Percentiles rank a stretch among this genome's conserved stretches.
These are phyloP conservation scores for Furcula furcula DNA, from an alignment of 2,888 invertebrate genomes.

Conservation along the genomic window DNA sequence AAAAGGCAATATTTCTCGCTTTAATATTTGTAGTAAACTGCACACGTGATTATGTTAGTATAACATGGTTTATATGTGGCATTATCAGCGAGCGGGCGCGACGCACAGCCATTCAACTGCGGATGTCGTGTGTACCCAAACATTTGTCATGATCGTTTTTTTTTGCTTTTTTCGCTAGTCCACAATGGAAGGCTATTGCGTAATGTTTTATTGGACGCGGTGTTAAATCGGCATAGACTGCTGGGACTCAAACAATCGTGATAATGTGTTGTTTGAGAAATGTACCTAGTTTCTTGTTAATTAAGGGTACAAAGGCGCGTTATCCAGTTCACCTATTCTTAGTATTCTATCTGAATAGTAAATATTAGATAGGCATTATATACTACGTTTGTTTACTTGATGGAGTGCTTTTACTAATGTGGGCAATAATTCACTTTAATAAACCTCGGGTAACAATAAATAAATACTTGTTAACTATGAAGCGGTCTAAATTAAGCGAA, in stretches of 20 bases:
- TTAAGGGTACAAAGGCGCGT: slow-evolving; percentile 17
- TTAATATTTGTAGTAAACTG: slow-evolving; percentile 6
- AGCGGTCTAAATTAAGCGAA: no score
- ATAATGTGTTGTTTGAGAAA: slow-evolving; percentile 19
- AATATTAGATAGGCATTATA: slow-evolving; percentile 7
- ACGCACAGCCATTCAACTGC: slow-evolving; percentile 8
- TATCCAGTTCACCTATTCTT: slow-evolving; percentile 10
- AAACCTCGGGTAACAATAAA: not conserved
- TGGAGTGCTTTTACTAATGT: slow-evolving; percentile 1
- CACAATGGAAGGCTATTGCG: slow-evolving; percentile 6
- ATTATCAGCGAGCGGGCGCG: slow-evolving; percentile 11
- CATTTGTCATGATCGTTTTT: slow-evolving; percentile 8
- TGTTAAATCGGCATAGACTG: slow-evolving; percentile 1
- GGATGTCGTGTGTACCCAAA: slow-evolving; percentile 12
- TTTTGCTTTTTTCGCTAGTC: slow-evolving; percentile 1
- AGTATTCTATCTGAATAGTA: slow-evolving; percentile 1
- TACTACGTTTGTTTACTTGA: slow-evolving; percentile 1
- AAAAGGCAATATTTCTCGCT: slow-evolving; percentile 4
- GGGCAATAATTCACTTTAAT: not conserved
- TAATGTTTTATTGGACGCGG: slow-evolving; percentile 4
- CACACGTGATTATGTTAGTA: slow-evolving; percentile 8
- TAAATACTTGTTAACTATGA: not conserved
- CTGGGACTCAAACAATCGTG: slow-evolving; percentile 4
- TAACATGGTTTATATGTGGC: slow-evolving; percentile 13
- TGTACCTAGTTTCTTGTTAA: slow-evolving; percentile 18